Conservation (phyloP, 2,888 invertebrate genomes). For the Diadromus collaris region DNA sequence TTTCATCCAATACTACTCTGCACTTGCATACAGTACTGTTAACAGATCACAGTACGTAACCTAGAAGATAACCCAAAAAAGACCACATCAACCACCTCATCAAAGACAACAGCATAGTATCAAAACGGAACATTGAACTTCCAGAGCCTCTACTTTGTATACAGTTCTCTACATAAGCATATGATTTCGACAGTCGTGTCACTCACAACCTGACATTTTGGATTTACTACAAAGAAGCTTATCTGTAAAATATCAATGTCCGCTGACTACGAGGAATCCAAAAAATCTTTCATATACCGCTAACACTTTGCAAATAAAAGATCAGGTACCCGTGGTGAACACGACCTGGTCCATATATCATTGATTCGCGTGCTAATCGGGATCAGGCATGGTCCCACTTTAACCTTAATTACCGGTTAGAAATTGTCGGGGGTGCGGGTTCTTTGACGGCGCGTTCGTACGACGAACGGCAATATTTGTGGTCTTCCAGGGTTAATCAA, state of each 20-base stretch:
- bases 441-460: neutral
- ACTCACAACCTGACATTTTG: neutral
- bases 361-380: neutral
- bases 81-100: too few relatives aligned
- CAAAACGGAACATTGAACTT: neutral
- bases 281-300: neutral
- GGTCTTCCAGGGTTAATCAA: conserved; percentile 6
- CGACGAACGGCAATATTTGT: neutral
- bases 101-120: too few relatives aligned
- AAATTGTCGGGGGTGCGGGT: neutral
- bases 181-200: too few relatives aligned
- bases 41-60: too few relatives aligned
- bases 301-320: neutral
- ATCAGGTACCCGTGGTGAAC: neutral
- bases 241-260: neutral
- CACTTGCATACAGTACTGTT: too few relatives aligned
- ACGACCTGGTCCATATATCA: neutral
- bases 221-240: too few relatives aligned
- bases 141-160: too few relatives aligned
- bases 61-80: too few relatives aligned
- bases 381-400: neutral
- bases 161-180: too few relatives aligned
- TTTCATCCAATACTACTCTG: too few relatives aligned
- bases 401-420: neutral
- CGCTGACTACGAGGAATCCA: neutral